Base-by-base conservation (phyloP, 2,113 vertebrate genomes). In the Propithecus coquereli region DNA sequence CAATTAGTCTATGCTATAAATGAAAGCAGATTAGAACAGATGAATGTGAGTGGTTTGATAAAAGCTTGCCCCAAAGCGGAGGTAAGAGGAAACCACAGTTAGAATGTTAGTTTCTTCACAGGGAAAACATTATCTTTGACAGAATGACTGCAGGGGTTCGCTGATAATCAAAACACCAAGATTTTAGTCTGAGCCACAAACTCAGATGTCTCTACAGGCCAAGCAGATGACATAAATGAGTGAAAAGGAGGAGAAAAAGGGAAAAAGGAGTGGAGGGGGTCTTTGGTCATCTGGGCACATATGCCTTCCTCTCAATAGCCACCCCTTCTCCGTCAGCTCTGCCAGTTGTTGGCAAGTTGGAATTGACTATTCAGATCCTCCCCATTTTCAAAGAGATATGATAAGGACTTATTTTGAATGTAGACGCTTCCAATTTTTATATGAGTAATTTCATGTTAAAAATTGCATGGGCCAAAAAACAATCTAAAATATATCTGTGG, bases 11-110 rank as follows among this genome's bases (percentile, higher is more conserved):
- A 4, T 63, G 45, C 40, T 76, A 22, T 71, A 70, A 68, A 73
- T 45, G 76, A 80, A 93, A 94, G 63, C 73, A 83, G 25, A 57
- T 73, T 65, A 92, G 68, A 94, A n/a, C 16, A n/a, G 90, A 87
- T 63, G 54, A 77, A 54, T 91, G 45, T 50, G 30, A 47, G 30
- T 76, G 30, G 8, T 37, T 52, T 76, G 50, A 59, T 90, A 1
- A 88, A 76, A 83, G 3, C 65, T 45, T 57, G 27, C 90, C 61
- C 52, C 52, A 79, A n/a, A 86, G n/a, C 4, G 0, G 50, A 94
- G n/a, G 90, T 18, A 12, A 87, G n/a, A 91, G 17, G 27, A 90
- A 73, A 73, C 6, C 27, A 5, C 45, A 30, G 40, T 54, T 61
- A 23, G 11, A 82, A 91, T 23, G 32, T 11, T 65, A 7, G 25